Evolutionary conservation across 2,888 invertebrate genomes (phyloP).

Genomic region (Therioaphis trifolii): DNA sequence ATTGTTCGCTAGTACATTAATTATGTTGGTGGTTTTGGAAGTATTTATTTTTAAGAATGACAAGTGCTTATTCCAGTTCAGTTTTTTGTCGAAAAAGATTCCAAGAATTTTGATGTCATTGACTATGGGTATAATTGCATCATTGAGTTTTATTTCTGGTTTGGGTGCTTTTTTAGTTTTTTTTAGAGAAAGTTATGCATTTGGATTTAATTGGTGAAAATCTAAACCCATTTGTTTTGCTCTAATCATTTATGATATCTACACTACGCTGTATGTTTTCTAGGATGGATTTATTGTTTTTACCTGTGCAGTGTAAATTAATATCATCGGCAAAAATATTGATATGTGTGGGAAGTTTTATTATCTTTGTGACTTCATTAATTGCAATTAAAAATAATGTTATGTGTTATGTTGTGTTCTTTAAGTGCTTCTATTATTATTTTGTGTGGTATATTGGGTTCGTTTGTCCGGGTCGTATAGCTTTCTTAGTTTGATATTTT

Average conservation of each 20-base stretch:
- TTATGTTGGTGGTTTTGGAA: slow-evolving; percentile 49
- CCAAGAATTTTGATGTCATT: slow-evolving; percentile 40
- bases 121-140: neutral
- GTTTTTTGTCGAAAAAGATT: slow-evolving; percentile 28
- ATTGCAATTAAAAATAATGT: slow-evolving; percentile 6
- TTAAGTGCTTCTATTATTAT: slow-evolving; percentile 5
- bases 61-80: slow-evolving; percentile 51
- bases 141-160: neutral
- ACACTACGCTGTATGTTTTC: neutral
- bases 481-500: too few species aligned
- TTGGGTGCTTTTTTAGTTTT: neutral
- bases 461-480: too few species aligned
- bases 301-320: slow-evolving; percentile 10
- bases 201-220: slow-evolving; percentile 17
- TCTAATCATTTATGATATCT: slow-evolving; percentile 4
- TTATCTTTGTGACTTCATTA: slow-evolving; percentile 16
- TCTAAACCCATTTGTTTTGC: neutral
- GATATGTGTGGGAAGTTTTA: neutral
- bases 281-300: neutral
- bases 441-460: neutral
- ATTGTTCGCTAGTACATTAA: slow-evolving; percentile 42
- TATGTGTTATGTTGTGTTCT: neutral
- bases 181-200: slow-evolving; percentile 5
- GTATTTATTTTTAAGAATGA: slow-evolving; percentile 24
- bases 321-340: neutral